Evolutionary conservation across 2,797 vertebrate genomes (phyloP).

Genomic region (Coracias cyanogaster): DNA sequence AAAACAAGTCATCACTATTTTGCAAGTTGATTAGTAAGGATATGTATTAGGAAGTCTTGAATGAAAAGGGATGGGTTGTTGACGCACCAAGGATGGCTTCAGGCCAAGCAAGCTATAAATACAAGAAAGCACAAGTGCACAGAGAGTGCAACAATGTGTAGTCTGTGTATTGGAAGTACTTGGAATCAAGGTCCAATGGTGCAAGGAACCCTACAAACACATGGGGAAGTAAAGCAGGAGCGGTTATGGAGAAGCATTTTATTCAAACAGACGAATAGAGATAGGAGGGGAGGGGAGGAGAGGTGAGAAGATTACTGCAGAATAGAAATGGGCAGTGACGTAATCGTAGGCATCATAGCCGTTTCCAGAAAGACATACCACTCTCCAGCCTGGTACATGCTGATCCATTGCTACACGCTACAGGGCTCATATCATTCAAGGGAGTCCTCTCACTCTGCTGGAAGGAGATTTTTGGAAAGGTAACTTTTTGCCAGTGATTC

Average conservation of each 20-base stretch:
- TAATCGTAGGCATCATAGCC: neutral
- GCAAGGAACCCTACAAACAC: neutral
- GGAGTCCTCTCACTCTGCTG: neutral
- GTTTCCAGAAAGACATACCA: neutral
- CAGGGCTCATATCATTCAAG: neutral
- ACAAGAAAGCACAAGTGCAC: neutral
- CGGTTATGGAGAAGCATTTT: neutral
- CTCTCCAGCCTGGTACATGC: neutral
- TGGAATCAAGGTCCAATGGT: neutral
- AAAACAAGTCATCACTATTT: conserved; percentile 19
- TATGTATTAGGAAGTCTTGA: neutral
- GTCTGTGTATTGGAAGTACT: neutral
- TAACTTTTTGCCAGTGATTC: neutral
- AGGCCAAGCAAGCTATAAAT: neutral
- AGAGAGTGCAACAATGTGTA: neutral
- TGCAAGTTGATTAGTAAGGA: neutral
- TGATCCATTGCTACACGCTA: neutral
- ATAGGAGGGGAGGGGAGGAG: neutral
- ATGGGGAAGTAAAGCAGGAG: neutral
- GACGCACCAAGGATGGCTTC: neutral
- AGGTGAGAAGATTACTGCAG: neutral
- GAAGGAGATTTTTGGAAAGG: neutral
- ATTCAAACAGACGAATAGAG: neutral
- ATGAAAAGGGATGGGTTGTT: neutral
- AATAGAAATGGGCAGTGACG: neutral